Conservation (phyloP, 2,888 invertebrate species). For the Dorcus hopei region DNA sequence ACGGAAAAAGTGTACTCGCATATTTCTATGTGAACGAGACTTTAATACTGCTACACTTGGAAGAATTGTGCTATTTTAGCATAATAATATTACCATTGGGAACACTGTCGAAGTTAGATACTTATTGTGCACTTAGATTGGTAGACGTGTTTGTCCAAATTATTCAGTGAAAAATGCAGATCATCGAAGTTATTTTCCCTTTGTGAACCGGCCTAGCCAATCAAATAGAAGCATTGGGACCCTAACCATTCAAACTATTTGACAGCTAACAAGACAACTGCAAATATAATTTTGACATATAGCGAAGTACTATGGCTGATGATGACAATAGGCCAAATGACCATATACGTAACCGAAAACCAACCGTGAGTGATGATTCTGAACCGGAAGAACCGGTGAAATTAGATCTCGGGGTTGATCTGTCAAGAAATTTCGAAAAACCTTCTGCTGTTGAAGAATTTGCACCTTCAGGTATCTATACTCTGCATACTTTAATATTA, state of each 20-base stretch:
- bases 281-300: conserved; percentile 2
- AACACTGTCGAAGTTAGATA: too few relatives aligned
- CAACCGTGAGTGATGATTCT: conserved; percentile 24
- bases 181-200: neutral
- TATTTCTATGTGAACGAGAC: too few relatives aligned
- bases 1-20: too few relatives aligned
- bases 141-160: too few relatives aligned
- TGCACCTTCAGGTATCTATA: conserved; percentile 15
- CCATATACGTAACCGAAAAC: conserved; percentile 9
- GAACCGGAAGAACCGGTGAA: conserved; percentile 28
- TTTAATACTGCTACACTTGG: too few relatives aligned
- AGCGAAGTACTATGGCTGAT: conserved; percentile 31
- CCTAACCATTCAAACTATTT: conserved; percentile 12
- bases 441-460: conserved; percentile 13
- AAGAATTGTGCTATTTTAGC: too few relatives aligned
- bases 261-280: conserved; percentile 5
- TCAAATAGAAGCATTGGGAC: neutral
- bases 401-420: conserved; percentile 26
- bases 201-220: neutral
- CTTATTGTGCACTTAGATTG: neutral
- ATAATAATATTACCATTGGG: too few relatives aligned
- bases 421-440: conserved; percentile 16
- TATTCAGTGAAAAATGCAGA: neutral
- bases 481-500: neutral
- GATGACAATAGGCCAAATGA: conserved; percentile 27